Percentiles rank a stretch among this genome's conserved stretches.
These are phyloP conservation scores for Gavia stellata DNA, from an alignment of 2,113 vertebrate genomes.

Conservation along the genomic window DNA sequence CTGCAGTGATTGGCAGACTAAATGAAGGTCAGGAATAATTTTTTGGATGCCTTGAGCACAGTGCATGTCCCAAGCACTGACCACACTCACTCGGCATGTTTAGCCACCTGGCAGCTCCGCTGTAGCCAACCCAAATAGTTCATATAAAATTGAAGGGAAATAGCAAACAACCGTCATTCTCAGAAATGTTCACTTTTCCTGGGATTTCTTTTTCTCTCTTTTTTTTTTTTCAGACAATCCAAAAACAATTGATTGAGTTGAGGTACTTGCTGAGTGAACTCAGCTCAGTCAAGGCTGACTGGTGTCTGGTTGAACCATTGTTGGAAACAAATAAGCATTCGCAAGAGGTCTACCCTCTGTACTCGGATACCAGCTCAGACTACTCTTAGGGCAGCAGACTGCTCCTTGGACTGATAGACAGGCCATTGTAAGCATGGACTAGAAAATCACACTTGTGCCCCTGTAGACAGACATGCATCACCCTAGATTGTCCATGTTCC, in stretches of 20 bases:
- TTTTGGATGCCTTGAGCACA: constrained; percentile 57
- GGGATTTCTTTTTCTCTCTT: constrained; percentile 51
- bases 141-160: constrained; percentile 58
- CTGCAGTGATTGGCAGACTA: constrained; percentile 53
- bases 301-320: constrained; percentile 6
- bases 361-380: not conserved
- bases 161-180: constrained; percentile 66
- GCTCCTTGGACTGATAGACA: not conserved
- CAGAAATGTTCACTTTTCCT: constrained; percentile 64
- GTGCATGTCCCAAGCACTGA: constrained; percentile 59
- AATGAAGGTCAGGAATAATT: constrained; percentile 59
- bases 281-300: not conserved
- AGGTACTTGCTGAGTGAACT: constrained; percentile 27
- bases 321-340: constrained; percentile 19
- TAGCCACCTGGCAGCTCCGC: constrained; percentile 67
- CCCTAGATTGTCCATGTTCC: not conserved
- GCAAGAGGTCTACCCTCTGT: not conserved
- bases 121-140: constrained; percentile 69
- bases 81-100: constrained; percentile 65
- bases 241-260: constrained; percentile 47
- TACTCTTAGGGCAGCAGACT: not conserved
- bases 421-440: not conserved
- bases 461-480: not conserved
- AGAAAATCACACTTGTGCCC: not conserved
- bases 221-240: constrained; percentile 31